A percentile compares a stretch with the other conserved stretches of the same genome.
These are phyloP conservation scores for Venustoraphidia nigricollis DNA, from an alignment of 2,888 invertebrate species.

Conservation along the genomic window DNA sequence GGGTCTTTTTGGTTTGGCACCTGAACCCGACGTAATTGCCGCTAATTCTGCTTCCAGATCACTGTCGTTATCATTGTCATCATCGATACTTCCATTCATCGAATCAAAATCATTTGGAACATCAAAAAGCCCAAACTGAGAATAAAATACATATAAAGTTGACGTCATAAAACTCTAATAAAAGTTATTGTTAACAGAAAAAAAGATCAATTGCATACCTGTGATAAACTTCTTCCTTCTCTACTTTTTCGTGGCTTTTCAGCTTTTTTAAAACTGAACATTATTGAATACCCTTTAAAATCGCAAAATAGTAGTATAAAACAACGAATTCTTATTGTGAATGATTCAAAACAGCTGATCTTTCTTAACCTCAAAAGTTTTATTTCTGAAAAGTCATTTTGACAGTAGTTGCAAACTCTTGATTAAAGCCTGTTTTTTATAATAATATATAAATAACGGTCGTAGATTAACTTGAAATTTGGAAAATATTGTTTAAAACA, in stretches of 20 bases:
- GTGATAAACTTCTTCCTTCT: conserved; percentile 19
- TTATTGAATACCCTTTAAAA: conserved; percentile 10
- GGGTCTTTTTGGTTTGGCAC: conserved; percentile 21
- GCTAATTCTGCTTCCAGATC: conserved; percentile 80
- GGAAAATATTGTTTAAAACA: too few relatives aligned
- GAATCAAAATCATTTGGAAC: conserved; percentile 45
- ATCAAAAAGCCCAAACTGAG: conserved; percentile 62
- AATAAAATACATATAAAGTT: background rate
- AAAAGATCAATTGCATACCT: conserved; percentile 14
- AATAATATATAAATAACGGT: too few relatives aligned
- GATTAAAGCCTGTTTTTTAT: too few relatives aligned
- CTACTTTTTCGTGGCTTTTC: conserved; percentile 17
- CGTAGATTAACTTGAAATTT: too few relatives aligned
- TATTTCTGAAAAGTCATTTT: too few relatives aligned
- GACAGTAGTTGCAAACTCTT: too few relatives aligned
- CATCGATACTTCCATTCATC: conserved; percentile 32
- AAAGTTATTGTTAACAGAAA: background rate
- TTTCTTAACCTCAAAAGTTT: too few relatives aligned
- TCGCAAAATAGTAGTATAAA: too few relatives aligned
- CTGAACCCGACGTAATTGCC: conserved; percentile 40
- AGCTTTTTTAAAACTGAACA: conserved; percentile 23
- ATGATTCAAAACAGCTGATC: too few relatives aligned
- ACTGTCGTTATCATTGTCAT: conserved; percentile 48
- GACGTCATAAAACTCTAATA: background rate
- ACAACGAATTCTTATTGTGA: too few relatives aligned